Base-by-base conservation (phyloP, 2,888 invertebrate genomes). In the Drosophila falleni region DNA sequence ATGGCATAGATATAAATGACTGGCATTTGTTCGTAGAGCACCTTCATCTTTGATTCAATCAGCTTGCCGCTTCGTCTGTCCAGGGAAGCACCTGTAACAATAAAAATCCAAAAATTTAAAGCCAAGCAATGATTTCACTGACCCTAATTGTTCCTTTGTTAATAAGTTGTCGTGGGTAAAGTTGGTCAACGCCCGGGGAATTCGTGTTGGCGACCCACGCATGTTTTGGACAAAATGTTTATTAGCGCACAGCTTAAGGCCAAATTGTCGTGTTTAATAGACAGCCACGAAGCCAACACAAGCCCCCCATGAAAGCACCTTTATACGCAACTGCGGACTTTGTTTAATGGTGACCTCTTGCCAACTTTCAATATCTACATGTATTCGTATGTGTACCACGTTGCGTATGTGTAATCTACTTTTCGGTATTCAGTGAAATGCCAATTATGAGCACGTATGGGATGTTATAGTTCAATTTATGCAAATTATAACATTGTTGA, bases 1-100 rank as follows among this genome's bases (percentile, higher is more conserved):
- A 98, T 97, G 1, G 98, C 98, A 90, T 97, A 98, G 83, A 99
- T 97, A 91, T 98, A 98, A 84, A 98, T 97, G 6, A 99, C 97
- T 0, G 99, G 98, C 97, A 99, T 97, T 91, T 97, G 97, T 90
- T 98, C 98, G 91, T 98, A 98, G 5, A 99, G 94, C 5, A 97
- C 96, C 93, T 99, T 99, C 5, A 98, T 95, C 92, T 96, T 97
- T 51, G 98, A 98, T 93, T 99, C 98, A 41, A 98, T 96, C 51
- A 99, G 94, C 93, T 97, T 97, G 26, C 97, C 96, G 8, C 96
- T 95, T 90, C 96, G 96, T 59, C 97, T 94, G 92, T 99, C 98
- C 89, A 98, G 93, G 0, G 97, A 97, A 2, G 98, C 98, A 47
- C 95, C 95, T 95, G 90, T 13, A 81, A 79, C 33, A 65, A 54